These are phyloP conservation scores for Blastobasis adustella DNA, from an alignment of 2,888 invertebrate genomes.

Conservation along the genomic window DNA sequence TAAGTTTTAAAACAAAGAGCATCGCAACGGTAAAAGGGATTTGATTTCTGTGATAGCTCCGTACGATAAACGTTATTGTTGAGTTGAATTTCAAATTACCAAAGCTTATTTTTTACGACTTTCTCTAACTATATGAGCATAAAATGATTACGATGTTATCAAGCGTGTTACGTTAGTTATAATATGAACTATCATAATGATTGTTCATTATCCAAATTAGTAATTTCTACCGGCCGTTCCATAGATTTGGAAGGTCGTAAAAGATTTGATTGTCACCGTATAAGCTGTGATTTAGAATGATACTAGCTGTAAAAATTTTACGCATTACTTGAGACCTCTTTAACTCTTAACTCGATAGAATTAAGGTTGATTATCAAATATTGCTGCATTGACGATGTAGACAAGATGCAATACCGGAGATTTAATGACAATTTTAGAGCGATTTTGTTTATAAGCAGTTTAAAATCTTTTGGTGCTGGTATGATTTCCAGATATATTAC, in stretches of 20 bases:
- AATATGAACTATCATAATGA: not conserved
- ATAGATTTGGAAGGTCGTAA: slow-evolving; percentile 2
- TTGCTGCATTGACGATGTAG: not conserved
- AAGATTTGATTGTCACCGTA: slow-evolving; percentile 2
- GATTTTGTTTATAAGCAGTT: slow-evolving; percentile 1
- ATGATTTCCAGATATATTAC: no score
- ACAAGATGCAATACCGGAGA: not conserved
- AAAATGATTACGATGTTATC: no score
- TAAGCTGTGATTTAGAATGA: slow-evolving; percentile 1
- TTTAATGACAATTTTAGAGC: not conserved
- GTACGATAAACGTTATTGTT: no score
- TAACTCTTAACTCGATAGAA: not conserved
- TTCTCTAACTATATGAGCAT: no score
- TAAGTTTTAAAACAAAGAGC: not conserved
- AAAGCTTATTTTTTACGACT: no score
- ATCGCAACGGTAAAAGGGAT: no score
- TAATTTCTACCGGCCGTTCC: slow-evolving; percentile 2
- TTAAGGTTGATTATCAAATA: not conserved
- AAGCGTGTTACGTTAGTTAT: not conserved
- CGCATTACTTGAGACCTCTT: not conserved
- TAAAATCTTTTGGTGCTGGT: no score
- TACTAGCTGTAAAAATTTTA: slow-evolving; percentile 4
- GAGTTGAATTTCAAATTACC: no score
- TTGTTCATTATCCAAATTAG: slow-evolving; percentile 4
- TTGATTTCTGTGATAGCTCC: no score